Conservation (phyloP, 2,113 vertebrate species). For the Sinosuthora webbiana region DNA sequence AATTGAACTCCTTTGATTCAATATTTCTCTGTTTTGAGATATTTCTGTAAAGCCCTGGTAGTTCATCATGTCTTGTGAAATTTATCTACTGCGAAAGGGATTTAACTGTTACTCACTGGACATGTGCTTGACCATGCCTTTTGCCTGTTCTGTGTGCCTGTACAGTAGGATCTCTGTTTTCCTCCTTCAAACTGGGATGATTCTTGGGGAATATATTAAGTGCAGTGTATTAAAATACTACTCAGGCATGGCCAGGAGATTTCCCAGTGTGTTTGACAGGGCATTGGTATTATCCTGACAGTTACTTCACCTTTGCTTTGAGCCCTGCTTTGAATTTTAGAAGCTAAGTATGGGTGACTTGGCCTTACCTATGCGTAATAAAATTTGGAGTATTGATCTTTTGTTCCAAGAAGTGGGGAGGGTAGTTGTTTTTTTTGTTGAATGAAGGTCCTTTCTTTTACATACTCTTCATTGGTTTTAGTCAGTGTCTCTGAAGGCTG, state of each 20-base stretch:
- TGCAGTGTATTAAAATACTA: not conserved
- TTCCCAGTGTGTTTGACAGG: not conserved
- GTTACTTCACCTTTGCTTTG: not conserved
- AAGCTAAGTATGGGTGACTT: not conserved
- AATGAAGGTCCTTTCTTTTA: not conserved
- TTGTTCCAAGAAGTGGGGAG: not conserved
- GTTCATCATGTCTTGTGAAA: rapidly evolving
- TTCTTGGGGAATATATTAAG: not conserved
- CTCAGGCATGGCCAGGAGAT: not conserved
- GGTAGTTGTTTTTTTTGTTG: not conserved
- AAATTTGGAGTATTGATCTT: not conserved
- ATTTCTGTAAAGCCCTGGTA: not conserved
- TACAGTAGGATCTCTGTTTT: not conserved
- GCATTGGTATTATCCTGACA: not conserved
- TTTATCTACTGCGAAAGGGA: not conserved
- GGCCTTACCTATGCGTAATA: not conserved
- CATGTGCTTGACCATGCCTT: not conserved
- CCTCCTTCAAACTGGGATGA: not conserved
- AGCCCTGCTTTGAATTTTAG: not conserved
- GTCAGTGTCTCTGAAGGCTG: not conserved
- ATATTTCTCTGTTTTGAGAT: not conserved
- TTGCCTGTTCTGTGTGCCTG: not conserved
- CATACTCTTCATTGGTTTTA: not conserved
- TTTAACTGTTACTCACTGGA: not conserved
- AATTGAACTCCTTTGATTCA: not conserved